phyloP scores from a whole-genome alignment of 2,797 vertebrate genomes.

The Remorina albescens region DNA sequence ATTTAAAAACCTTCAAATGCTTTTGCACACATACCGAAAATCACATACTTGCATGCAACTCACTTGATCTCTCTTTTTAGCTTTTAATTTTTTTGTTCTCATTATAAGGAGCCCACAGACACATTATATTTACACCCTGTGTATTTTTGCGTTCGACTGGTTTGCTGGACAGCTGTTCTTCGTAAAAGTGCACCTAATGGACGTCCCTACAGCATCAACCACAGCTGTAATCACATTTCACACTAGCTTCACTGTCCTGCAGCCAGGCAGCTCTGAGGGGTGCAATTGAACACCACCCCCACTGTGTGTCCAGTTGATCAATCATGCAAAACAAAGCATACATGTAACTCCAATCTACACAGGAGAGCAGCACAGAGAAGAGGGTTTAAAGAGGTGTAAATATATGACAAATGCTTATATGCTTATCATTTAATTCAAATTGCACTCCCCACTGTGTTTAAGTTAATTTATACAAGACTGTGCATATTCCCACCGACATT shows the following conservation, averaged over 20 bases:
- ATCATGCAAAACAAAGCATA: not conserved
- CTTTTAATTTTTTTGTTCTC: not conserved
- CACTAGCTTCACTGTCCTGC: not conserved
- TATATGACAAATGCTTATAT: not conserved
- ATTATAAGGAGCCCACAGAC: not conserved
- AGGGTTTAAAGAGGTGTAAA: not conserved
- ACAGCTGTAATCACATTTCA: not conserved
- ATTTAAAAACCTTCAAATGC: not conserved
- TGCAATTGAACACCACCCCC: not conserved
- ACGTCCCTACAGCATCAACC: not conserved
- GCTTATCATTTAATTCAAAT: not conserved
- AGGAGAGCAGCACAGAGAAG: not conserved
- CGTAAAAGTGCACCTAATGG: not conserved
- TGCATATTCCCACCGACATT: not conserved
- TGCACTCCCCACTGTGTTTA: not conserved
- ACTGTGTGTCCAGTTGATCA: not conserved
- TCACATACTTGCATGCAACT: not conserved
- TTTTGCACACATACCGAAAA: not conserved
- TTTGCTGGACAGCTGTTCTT: not conserved
- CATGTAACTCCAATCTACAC: not conserved
- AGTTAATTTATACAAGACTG: conserved; percentile 14
- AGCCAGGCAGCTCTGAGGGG: not conserved
- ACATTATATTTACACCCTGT: not conserved
- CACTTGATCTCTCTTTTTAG: not conserved
- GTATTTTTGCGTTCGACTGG: not conserved